Conservation (phyloP, 2,888 invertebrate genomes). For the Mythimna pallens region DNA sequence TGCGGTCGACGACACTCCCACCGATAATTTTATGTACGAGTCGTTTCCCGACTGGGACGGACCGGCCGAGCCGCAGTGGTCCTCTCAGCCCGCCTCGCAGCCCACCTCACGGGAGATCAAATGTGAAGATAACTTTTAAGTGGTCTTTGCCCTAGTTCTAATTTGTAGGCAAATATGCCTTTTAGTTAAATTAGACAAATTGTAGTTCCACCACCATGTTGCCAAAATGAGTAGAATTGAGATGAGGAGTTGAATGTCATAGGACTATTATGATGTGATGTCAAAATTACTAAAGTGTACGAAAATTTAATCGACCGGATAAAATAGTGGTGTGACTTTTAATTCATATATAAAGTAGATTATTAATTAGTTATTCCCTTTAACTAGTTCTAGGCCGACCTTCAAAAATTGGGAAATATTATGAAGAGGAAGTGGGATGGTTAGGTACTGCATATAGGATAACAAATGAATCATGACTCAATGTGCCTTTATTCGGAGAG, state of each 20-base stretch:
- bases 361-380: constrained; percentile 80
- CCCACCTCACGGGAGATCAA: constrained; percentile 84
- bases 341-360: constrained; percentile 81
- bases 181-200: constrained; percentile 87
- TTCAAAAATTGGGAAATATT: constrained; percentile 77
- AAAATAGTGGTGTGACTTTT: constrained; percentile 88
- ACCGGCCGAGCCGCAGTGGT: constrained; percentile 82
- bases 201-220: constrained; percentile 89
- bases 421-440: constrained; percentile 77
- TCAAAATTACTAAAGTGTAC: constrained; percentile 84
- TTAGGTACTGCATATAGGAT: constrained; percentile 84
- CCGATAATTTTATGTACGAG: constrained; percentile 84
- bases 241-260: constrained; percentile 81
- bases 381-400: constrained; percentile 86
- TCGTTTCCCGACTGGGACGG: constrained; percentile 86
- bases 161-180: constrained; percentile 81
- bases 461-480: constrained; percentile 87
- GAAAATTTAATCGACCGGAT: constrained; percentile 78
- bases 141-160: constrained; percentile 79
- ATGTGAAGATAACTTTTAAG: constrained; percentile 87
- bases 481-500: constrained; percentile 90
- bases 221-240: constrained; percentile 88
- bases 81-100: constrained; percentile 80
- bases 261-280: constrained; percentile 87
- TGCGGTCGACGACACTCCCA: constrained; percentile 81